Evolutionary conservation across 37 sponge, comb jelly and placozoan species (phyloP), one percentile per base, ranked within the genome.

Genomic region (Geodia barretti): DNA sequence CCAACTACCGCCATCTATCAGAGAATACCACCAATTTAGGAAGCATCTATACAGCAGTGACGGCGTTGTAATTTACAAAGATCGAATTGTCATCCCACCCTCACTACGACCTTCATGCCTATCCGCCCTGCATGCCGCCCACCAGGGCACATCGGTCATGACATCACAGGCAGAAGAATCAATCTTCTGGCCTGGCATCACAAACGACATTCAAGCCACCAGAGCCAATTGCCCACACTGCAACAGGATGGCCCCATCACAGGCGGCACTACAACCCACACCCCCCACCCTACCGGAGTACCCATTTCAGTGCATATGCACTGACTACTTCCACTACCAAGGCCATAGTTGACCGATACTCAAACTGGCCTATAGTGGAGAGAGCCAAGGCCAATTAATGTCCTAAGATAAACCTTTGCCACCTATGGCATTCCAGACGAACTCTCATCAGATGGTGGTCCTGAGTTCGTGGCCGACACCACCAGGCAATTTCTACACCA

Each of bases 381-480:
- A 81, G 64, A 73, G 73, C 82, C 14, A 17, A 81, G 84, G 29
- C 76, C 75, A 2, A 75, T 75, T 35, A 32, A 64, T 3, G 32
- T 30, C 75, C 84, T 83, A 4, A 23, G 84, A 68, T 29, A 31
- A 3, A 54, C 76, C 1, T 75, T 83, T 20, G 59, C 69, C 25
- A 83, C 76, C 21, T 83, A 75, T 41, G 84, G 84, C 39, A 83
- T 83, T 2, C 70, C 76, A 26, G 76, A 83, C 59, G 84, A 83
- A 42, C 70, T 83, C 23, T 75, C 76, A 59, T 83, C 84, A 23
- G 84, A 83, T 74, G 76, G 84, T 28, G 68, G 76, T 23, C 75
- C 84, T 1, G 76, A 83, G 21, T 74, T 83, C 20, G 36, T 66
- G 25, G 58, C 83, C 38, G 28, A 30, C n/a, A 31, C 42, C 21